Evolutionary conservation across 2,113 vertebrate genomes (phyloP).

Genomic region (Atrichornis clamosus): DNA sequence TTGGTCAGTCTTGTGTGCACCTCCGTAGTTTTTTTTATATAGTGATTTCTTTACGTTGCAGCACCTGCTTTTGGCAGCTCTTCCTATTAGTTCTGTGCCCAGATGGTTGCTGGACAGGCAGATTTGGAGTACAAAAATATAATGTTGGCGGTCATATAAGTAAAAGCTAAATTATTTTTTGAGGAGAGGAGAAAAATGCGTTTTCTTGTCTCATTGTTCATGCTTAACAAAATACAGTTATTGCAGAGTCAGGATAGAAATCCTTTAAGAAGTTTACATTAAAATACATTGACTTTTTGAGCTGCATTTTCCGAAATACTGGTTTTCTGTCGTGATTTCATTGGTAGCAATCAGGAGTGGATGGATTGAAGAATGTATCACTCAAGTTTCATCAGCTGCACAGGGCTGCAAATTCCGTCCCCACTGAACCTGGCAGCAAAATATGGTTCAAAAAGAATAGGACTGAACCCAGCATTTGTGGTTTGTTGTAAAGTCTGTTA

Average conservation of each 20-base stretch:
- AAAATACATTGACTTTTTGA: neutral
- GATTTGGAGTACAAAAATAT: neutral
- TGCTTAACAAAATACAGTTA: neutral
- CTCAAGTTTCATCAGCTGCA: neutral
- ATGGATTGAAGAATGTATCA: neutral
- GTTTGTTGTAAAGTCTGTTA: neutral
- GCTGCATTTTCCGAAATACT: neutral
- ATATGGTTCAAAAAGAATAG: neutral
- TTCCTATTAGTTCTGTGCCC: neutral
- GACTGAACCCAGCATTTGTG: neutral
- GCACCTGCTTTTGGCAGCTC: neutral
- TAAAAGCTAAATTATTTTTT: neutral
- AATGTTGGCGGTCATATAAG: neutral
- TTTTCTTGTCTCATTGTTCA: neutral
- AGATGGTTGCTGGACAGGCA: neutral
- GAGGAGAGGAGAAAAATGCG: neutral
- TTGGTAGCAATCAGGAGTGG: neutral
- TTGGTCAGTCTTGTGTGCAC: neutral
- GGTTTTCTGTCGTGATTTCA: neutral
- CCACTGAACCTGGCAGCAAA: neutral
- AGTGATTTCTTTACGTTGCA: neutral
- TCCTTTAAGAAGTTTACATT: neutral
- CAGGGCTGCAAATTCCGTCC: neutral
- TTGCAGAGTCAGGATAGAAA: neutral
- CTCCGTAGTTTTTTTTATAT: neutral